Evolutionary conservation across 2,113 vertebrate genomes (phyloP), one percentile per base, ranked within the genome.

Genomic region (Mobula hypostoma): DNA sequence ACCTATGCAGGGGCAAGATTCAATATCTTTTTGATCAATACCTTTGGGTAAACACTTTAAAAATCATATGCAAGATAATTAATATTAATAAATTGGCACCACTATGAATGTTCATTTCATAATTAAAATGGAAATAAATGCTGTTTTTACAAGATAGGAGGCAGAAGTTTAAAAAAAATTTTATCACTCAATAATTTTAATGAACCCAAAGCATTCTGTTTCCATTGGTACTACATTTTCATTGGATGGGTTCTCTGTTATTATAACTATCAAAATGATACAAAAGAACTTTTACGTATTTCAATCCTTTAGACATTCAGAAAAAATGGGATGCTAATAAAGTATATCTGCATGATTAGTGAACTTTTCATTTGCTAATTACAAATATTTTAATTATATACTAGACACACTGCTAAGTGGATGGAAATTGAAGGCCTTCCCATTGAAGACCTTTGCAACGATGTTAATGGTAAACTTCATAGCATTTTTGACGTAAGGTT

Each of bases 341-440:
- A 14, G 11, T 88, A n/a, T 63, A 63, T n/a, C 3, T 63, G 56
- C 29, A 11, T 29, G 21, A 63, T 63, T 61, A n/a, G 29, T 88
- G 83, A 88, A 88, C 27, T 15, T 88, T 63, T 4, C 27, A 63
- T 63, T 88, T 88, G 83, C 58, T 88, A 88, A 88, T 63, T n/a
- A 88, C 61, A 63, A n/a, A 88, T 63, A 88, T 88, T 15, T 88
- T 61, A 63, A 29, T 5, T n/a, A n/a, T 88, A n/a, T 63, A 88
- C 8, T 61, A 61, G 24, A 14, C 11, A 24, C 12, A 70, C 11
- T 7, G 15, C 24, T 11, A n/a, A 63, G 58, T 88, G 58, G 9
- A n/a, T n/a, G 12, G 12, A 63, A 88, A 29, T 14, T 88, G 24
- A 27, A n/a, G 83, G 5, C 29, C 56, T 85, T 85, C 48, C 82